Percentiles rank a stretch among this genome's conserved stretches.
phyloP scores from a whole-genome alignment of 2,888 invertebrate genomes.

The Eremobia ochroleuca region DNA sequence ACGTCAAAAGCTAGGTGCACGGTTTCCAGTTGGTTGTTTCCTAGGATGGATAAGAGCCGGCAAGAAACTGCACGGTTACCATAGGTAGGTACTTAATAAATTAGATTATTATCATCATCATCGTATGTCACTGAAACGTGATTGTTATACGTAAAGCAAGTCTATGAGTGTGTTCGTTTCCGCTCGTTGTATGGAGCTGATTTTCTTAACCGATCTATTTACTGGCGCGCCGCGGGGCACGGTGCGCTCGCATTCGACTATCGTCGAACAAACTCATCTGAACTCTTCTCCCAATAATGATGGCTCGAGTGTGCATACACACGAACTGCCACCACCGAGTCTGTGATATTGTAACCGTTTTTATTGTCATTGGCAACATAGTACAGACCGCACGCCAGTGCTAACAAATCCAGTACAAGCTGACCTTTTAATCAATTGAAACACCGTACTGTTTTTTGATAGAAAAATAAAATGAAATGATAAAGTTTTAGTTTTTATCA shows the following conservation, averaged over 20 bases:
- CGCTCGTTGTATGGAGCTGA: neutral
- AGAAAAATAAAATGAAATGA: no score
- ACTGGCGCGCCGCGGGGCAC: neutral
- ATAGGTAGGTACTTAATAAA: neutral
- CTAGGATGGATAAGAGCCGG: no score
- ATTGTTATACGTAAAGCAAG: no score
- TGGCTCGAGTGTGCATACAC: neutral
- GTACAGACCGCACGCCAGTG: neutral
- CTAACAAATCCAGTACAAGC: neutral
- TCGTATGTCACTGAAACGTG: no score
- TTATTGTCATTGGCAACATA: neutral
- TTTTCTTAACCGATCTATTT: neutral
- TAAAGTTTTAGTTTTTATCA: no score
- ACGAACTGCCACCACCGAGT: neutral
- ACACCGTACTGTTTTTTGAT: no score
- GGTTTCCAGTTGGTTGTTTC: no score
- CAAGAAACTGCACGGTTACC: no score
- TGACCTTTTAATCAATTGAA: neutral
- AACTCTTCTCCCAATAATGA: constrained; percentile 17
- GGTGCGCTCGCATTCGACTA: neutral
- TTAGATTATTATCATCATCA: neutral
- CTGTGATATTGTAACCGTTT: neutral
- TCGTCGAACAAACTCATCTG: constrained; percentile 20
- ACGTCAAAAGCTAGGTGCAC: no score
- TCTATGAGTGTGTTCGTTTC: neutral